Evolutionary conservation across 2,113 vertebrate species (phyloP), one percentile per base, ranked within the genome.

Genomic region (Lamprotornis superbus): DNA sequence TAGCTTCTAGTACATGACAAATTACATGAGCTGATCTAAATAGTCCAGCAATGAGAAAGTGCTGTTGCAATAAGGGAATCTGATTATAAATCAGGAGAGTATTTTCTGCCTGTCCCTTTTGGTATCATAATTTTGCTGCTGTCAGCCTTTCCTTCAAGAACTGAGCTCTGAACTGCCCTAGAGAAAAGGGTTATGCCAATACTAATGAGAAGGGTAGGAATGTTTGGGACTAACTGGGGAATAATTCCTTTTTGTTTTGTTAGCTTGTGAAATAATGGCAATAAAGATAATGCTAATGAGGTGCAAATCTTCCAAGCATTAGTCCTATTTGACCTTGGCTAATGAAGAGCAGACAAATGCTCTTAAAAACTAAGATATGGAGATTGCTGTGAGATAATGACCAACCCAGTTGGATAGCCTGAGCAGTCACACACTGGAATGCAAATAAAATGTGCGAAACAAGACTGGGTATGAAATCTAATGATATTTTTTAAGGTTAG

Each of bases 241-340:
- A 96, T 96, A 92, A 65, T 93, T 89, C 53, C 61, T 78, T 94
- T 94, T 90, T 95, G 92, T 95, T 96, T 94, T 94, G 83, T 94
- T 95, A 96, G 86, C 65, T 92, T 79, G 69, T 92, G 76, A 96
- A 96, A 96, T 94, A 96, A 92, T 53, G 69, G 40, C 83, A 92
- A 94, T 96, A 91, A 93, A 95, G 92, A 90, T 92, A 93, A 95
- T 95, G 77, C 35, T 96, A 94, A 96, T 92, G 93, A 96, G 69
- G 73, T 82, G 81, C 87, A 96, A 95, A 96, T 92, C 83, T 93
- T 94, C 90, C 69, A 82, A 79, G 40, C 83, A 57, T 90, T 94
- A 94, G 56, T 95, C 80, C 83, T 95, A 19, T 93, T 97, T 96
- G 93, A 97, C 95, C 90, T 97, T 96, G 73, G 15, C 73, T 94